Conservation (phyloP, 2,113 vertebrate species). For the Chloropsis cyanopogon region DNA sequence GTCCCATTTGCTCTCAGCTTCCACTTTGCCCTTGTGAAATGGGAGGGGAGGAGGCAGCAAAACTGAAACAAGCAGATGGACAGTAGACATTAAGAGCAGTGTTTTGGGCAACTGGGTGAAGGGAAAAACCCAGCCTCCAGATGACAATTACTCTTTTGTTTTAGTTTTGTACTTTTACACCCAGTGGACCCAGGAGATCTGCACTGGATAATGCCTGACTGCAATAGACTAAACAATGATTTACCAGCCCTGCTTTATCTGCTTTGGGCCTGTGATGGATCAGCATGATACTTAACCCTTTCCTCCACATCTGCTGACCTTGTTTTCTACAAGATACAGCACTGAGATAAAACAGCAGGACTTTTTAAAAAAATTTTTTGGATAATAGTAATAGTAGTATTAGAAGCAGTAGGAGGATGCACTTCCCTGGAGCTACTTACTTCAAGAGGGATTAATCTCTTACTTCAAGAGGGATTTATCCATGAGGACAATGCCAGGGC, state of each 20-base stretch:
- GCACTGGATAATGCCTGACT: constrained; percentile 39
- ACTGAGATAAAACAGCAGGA: background rate
- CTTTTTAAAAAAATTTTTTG: background rate
- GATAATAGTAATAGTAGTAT: background rate
- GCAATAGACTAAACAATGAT: constrained; percentile 66
- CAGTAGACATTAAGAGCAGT: background rate
- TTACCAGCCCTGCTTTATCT: constrained; percentile 55
- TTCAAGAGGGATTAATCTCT: background rate
- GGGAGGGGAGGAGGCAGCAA: background rate
- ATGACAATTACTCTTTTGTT: constrained; percentile 44
- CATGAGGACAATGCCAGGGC: background rate
- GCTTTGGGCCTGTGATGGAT: background rate
- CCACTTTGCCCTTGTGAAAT: background rate
- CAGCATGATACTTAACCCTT: constrained; percentile 31
- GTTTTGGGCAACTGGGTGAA: background rate
- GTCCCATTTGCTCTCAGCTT: background rate
- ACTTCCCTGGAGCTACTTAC: background rate
- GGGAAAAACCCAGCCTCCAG: background rate
- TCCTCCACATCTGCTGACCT: background rate
- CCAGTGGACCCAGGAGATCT: constrained; percentile 8
- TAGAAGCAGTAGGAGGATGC: background rate
- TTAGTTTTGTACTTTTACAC: constrained; percentile 39
- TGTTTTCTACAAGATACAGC: background rate
- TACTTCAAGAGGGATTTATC: background rate
- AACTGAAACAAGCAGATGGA: background rate